Conservation (phyloP, 2,888 invertebrate species). For the Ormyrus thymus region DNA sequence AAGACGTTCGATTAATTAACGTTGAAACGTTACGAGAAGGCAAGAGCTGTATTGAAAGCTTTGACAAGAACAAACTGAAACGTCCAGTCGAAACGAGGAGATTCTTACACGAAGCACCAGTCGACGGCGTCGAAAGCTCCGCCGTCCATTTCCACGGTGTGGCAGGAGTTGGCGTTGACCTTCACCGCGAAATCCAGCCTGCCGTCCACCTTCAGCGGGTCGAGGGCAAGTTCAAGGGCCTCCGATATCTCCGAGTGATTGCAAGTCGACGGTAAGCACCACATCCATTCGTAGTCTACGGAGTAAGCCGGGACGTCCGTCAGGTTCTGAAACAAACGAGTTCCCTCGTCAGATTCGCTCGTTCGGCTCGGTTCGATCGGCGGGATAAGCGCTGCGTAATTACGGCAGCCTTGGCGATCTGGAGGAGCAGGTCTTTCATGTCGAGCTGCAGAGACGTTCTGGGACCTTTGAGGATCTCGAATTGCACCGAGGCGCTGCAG, state of each 20-base stretch:
- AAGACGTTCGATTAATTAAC: slow-evolving; percentile 28
- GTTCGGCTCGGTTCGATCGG: too few species aligned
- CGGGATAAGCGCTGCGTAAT: slow-evolving; percentile 8
- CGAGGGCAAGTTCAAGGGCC: slow-evolving; percentile 63
- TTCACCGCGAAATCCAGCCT: slow-evolving; percentile 64
- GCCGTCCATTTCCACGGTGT: slow-evolving; percentile 59
- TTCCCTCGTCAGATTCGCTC: too few species aligned
- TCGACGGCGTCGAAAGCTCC: slow-evolving; percentile 61
- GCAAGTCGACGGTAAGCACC: slow-evolving; percentile 71
- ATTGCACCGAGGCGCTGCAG: slow-evolving; percentile 79
- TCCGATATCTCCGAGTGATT: slow-evolving; percentile 64
- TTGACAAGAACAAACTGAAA: background rate
- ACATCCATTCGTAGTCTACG: slow-evolving; percentile 66
- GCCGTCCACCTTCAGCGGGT: slow-evolving; percentile 63
- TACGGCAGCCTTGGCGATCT: slow-evolving; percentile 65
- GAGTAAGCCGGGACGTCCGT: slow-evolving; percentile 28
- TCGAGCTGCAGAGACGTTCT: slow-evolving; percentile 54
- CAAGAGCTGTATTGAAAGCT: slow-evolving; percentile 3
- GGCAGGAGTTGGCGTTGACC: slow-evolving; percentile 63
- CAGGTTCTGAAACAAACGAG: slow-evolving; percentile 28
- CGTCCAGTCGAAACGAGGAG: background rate
- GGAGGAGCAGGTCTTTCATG: slow-evolving; percentile 63
- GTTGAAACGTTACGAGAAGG: background rate
- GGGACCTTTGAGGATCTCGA: slow-evolving; percentile 63
- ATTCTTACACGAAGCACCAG: slow-evolving; percentile 67